Percentiles rank a stretch among this genome's conserved stretches.
phyloP scores from a whole-genome alignment of 2,888 invertebrate species.

The Electrophaes corylata region DNA sequence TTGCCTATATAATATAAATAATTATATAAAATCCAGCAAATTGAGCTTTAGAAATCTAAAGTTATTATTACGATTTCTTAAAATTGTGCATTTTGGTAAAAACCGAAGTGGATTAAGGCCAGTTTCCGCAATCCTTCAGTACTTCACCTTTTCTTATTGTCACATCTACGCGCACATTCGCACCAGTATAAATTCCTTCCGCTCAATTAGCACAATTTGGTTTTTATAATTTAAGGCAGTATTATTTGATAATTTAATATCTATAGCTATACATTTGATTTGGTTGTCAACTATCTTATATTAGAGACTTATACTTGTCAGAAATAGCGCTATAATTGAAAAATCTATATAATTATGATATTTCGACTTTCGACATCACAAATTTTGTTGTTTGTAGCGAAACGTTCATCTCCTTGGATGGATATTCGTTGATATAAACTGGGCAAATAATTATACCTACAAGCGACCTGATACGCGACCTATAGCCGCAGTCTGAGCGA shows the following conservation, averaged over 20 bases:
- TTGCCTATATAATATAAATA: slow-evolving; percentile 46
- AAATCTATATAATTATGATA: slow-evolving; percentile 16
- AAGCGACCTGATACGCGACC: slow-evolving; percentile 9
- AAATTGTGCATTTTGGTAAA: slow-evolving; percentile 25
- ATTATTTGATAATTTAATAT: slow-evolving; percentile 33
- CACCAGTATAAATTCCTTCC: slow-evolving; percentile 33
- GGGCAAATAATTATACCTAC: slow-evolving; percentile 23
- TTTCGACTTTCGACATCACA: slow-evolving; percentile 22
- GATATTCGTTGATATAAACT: slow-evolving; percentile 26
- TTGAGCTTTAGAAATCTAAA: slow-evolving; percentile 32
- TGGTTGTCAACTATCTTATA: slow-evolving; percentile 34
- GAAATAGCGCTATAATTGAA: slow-evolving; percentile 17
- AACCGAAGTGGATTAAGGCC: slow-evolving; percentile 9
- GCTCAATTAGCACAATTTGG: slow-evolving; percentile 36
- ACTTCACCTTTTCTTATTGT: slow-evolving; percentile 38
- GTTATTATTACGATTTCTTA: slow-evolving; percentile 15
- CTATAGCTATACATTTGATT: slow-evolving; percentile 37
- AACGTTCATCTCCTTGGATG: slow-evolving; percentile 20
- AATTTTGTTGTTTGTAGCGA: slow-evolving; percentile 10
- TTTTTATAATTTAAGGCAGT: slow-evolving; percentile 41
- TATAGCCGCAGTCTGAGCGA: background rate
- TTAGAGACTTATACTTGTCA: slow-evolving; percentile 17
- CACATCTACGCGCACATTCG: slow-evolving; percentile 33
- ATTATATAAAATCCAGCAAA: slow-evolving; percentile 38
- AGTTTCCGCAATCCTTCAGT: slow-evolving; percentile 15